Conservation (phyloP, 2,113 vertebrate genomes). For the Nothoprocta pentlandii region DNA sequence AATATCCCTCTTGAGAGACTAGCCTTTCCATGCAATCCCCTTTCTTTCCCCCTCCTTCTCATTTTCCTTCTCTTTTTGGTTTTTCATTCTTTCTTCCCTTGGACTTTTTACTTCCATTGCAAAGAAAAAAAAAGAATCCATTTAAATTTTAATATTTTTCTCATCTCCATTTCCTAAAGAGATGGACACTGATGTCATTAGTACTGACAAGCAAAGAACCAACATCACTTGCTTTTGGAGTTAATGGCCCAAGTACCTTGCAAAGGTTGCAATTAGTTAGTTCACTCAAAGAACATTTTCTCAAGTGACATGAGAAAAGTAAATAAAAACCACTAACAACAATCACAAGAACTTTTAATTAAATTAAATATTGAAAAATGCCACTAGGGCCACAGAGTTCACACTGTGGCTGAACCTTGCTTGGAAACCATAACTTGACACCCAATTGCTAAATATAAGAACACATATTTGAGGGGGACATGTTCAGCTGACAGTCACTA, state of each 20-base stretch:
- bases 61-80: neutral
- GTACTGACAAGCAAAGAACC: neutral
- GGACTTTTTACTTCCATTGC: neutral
- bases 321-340: no score
- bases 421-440: neutral
- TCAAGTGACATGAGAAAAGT: neutral
- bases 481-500: neutral
- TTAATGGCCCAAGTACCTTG: neutral
- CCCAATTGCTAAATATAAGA: neutral
- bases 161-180: neutral
- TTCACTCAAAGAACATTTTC: neutral
- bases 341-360: neutral
- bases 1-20: neutral
- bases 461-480: accelerated
- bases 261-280: neutral
- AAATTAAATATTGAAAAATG: neutral
- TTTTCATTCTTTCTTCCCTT: neutral
- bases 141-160: neutral
- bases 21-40: neutral
- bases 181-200: neutral
- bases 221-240: neutral
- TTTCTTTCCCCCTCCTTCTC: neutral
- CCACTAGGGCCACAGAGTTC: neutral
- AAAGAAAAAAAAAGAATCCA: neutral
- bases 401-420: neutral